A percentile compares a stretch with the other conserved stretches of the same genome.
These are phyloP conservation scores for Unio delphinus DNA, from an alignment of 2,888 invertebrate genomes.

Conservation along the genomic window DNA sequence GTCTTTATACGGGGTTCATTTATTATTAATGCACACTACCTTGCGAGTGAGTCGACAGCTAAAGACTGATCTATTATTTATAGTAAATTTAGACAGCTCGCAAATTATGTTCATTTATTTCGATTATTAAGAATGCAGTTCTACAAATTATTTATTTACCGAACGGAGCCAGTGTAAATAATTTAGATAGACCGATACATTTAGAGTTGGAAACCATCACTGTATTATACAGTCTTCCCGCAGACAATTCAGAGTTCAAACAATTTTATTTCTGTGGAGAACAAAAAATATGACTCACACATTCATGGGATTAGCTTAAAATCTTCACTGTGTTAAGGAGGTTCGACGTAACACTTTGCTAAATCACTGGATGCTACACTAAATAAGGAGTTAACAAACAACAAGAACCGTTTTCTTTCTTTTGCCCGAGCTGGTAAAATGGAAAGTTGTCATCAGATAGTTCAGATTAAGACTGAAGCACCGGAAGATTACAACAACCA, in stretches of 20 bases:
- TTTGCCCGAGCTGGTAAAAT: neutral
- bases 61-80: constrained; percentile 36
- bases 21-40: constrained; percentile 32
- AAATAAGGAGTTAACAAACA: too few species aligned
- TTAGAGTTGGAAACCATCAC: neutral
- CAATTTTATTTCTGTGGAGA: too few species aligned
- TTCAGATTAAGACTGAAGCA: constrained; percentile 29
- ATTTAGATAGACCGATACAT: too few species aligned
- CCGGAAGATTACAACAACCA: constrained; percentile 16
- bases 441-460: constrained; percentile 5
- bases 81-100: constrained; percentile 32
- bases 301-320: neutral
- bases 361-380: too few species aligned
- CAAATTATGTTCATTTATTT: constrained; percentile 43
- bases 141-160: constrained; percentile 43
- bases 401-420: neutral
- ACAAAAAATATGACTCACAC: neutral
- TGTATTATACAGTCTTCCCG: too few species aligned
- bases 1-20: constrained; percentile 30
- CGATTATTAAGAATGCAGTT: constrained; percentile 38
- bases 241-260: too few species aligned
- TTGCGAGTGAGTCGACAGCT: constrained; percentile 23
- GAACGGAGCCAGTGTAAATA: constrained; percentile 25
- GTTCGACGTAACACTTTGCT: too few species aligned
- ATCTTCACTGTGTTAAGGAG: too few species aligned